A percentile compares a stretch with the other conserved stretches of the same genome.
phyloP scores from a whole-genome alignment of 2,113 vertebrate genomes.

The Pandion haliaetus region DNA sequence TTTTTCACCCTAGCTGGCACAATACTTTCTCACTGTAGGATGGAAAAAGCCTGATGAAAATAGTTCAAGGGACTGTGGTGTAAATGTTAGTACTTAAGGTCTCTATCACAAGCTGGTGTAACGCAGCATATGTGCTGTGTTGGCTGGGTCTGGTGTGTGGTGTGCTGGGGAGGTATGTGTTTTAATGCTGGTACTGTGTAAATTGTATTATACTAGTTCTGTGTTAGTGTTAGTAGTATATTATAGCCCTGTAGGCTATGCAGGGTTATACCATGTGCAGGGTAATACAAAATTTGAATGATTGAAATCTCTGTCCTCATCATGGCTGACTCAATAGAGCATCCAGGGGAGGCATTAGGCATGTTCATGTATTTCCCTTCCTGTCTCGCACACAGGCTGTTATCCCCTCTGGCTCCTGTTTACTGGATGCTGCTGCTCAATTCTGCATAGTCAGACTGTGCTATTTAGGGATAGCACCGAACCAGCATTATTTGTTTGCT shows the following conservation, averaged over 20 bases:
- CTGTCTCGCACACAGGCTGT: accelerated
- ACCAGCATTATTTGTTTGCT: not conserved
- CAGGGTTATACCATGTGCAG: not conserved
- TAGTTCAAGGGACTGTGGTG: not conserved
- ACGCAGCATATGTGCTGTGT: not conserved
- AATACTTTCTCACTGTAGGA: not conserved
- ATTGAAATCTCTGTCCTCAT: not conserved
- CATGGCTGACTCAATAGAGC: not conserved
- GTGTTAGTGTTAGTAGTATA: not conserved
- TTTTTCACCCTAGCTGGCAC: not conserved
- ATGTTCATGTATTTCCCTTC: not conserved
- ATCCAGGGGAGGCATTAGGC: not conserved
- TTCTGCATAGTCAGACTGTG: not conserved
- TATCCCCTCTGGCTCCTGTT: not conserved
- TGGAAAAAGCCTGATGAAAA: not conserved
- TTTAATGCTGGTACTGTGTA: not conserved
- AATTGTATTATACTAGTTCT: not conserved
- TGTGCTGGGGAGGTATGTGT: not conserved
- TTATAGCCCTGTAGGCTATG: not conserved
- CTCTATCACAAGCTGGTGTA: not conserved
- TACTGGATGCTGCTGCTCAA: not conserved
- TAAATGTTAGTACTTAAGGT: not conserved
- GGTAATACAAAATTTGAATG: not conserved
- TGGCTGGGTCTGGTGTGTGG: not conserved
- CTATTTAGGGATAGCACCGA: not conserved